Base-by-base conservation (phyloP, 2,113 vertebrate genomes). In the Vulpes ferrilata region DNA sequence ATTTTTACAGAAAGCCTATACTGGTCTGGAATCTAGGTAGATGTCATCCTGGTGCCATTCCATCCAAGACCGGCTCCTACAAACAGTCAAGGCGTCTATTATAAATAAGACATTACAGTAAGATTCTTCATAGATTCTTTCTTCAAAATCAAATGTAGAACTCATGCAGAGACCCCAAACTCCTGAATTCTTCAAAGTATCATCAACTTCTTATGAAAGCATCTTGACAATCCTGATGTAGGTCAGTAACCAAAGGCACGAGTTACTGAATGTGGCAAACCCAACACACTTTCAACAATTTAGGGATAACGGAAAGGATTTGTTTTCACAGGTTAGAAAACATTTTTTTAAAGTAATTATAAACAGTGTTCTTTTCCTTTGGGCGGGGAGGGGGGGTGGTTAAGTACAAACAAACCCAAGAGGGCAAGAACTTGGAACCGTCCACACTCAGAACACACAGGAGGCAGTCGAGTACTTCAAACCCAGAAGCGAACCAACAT, bases 61-160 rank as follows among this genome's bases (percentile, higher is more conserved):
- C 25, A 17, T 11, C 55, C 2, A 4, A 53, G 65, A 35, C 17
- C 35, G 51, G 43, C 25, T 32, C 20, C 62, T 2, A 2, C 3
- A 35, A 22, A 71, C 13, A 25, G 60, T 11, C 84, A 79, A 65
- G 57, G 53, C 1, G 25, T 55, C 51, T n/a, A 7, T 19, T 35
- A 32, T 67, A 69, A 57, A 48, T 30, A 55, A 71, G 86, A 32
- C 15, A 5, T 9, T 12, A 6, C 76, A 48, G 69, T 16, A 51
- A 86, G 65, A 51, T 7, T 86, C 60, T 30, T 16, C 30, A 25
- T 7, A 10, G 53, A 27, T 16, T 67, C 43, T 55, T 53, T 78
- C 62, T 86, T 65, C n/a, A 71, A 64, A 79, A 86, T 48, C 73
- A 80, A 43, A 57, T 22, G 43, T 59, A 81, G 55, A 86, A 80